phyloP scores from a whole-genome alignment of 2,797 vertebrate species.

The Sebastes iracundus region DNA sequence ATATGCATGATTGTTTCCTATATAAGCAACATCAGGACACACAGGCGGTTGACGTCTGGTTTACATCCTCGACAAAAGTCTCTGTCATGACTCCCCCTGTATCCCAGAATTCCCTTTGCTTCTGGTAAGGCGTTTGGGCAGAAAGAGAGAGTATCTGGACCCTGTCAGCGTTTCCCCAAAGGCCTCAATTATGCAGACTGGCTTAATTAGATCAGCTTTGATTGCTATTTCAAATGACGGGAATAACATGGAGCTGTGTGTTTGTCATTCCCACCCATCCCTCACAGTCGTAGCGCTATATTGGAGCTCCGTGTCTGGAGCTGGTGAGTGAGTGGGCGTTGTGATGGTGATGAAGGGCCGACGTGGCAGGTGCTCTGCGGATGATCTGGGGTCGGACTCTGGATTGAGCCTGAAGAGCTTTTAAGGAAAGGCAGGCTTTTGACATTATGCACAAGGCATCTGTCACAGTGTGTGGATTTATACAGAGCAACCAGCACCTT shows the following conservation, averaged over 20 bases:
- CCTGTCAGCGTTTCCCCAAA: conserved; percentile 75
- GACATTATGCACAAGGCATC: conserved; percentile 66
- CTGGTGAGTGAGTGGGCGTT: conserved; percentile 51
- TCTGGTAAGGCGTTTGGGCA: conserved; percentile 62
- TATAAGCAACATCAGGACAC: conserved; percentile 70
- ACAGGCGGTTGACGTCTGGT: conserved; percentile 74
- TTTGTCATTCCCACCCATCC: conserved; percentile 68
- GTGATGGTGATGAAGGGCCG: conserved; percentile 62
- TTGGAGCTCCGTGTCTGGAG: conserved; percentile 42
- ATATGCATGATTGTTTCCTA: conserved; percentile 67
- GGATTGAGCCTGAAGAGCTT: conserved; percentile 79
- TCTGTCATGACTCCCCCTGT: conserved; percentile 64
- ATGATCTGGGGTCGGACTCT: conserved; percentile 76
- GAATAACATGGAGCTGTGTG: conserved; percentile 69
- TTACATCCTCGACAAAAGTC: conserved; percentile 65
- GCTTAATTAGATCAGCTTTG: conserved; percentile 82
- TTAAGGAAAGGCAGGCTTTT: conserved; percentile 58
- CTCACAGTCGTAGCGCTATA: conserved; percentile 27
- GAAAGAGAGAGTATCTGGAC: conserved; percentile 79
- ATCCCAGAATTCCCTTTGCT: conserved; percentile 72
- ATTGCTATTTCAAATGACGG: conserved; percentile 79
- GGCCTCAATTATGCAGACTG: conserved; percentile 74
- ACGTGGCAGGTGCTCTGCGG: conserved; percentile 78
- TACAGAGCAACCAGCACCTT: conserved; percentile 42
- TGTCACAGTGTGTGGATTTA: conserved; percentile 51